These are phyloP conservation scores for Neolamprologus longior DNA, from an alignment of 2,113 vertebrate genomes.

Conservation along the genomic window DNA sequence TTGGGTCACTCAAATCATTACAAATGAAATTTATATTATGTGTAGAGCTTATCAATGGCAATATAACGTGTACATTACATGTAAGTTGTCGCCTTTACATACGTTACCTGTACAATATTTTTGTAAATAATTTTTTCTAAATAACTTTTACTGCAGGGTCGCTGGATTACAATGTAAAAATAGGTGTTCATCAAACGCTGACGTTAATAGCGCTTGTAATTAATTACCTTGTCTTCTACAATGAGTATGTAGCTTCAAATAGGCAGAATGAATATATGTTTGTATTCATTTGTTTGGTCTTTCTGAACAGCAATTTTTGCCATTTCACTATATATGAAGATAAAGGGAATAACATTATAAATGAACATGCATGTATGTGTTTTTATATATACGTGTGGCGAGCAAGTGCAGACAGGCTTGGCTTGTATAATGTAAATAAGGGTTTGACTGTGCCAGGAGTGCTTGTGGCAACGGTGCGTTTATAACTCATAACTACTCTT, in stretches of 20 bases:
- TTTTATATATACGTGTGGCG: background rate
- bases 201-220: background rate
- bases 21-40: too few species aligned
- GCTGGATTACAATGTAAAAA: background rate
- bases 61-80: background rate
- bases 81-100: background rate
- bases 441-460: background rate
- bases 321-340: background rate
- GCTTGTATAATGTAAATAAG: background rate
- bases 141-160: background rate
- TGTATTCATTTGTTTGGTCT: background rate
- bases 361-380: background rate
- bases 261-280: background rate
- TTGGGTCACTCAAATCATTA: too few species aligned
- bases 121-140: background rate
- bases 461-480: background rate
- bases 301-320: background rate
- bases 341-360: background rate
- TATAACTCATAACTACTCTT: background rate
- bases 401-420: background rate
- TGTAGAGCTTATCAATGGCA: background rate
- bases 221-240: background rate
- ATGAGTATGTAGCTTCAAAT: background rate
- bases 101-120: background rate
- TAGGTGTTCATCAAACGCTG: background rate